Conservation (phyloP, 2,113 vertebrate species). For the Acinonyx jubatus region DNA sequence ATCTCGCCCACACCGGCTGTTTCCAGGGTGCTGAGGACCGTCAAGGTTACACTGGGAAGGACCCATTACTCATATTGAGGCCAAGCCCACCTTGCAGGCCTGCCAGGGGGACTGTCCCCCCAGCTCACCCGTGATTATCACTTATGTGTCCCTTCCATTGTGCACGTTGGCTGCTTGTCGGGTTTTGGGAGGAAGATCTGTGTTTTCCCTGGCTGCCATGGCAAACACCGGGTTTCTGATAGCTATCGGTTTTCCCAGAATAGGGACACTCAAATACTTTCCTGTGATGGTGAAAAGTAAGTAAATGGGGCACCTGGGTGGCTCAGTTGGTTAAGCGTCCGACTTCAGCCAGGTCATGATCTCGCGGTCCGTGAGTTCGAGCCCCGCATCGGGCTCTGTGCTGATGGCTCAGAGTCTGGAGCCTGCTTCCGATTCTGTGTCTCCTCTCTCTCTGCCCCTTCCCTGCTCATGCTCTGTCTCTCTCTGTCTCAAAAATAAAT, state of each 20-base stretch:
- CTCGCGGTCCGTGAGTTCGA: accelerated
- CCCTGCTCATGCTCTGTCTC: too few relatives aligned
- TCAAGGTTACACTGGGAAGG: background rate
- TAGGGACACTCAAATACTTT: background rate
- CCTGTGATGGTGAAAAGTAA: background rate
- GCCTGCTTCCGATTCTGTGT: too few relatives aligned
- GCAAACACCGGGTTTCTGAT: background rate
- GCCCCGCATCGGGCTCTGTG: too few relatives aligned
- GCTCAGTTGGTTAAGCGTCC: too few relatives aligned
- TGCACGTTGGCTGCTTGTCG: accelerated
- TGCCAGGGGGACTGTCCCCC: too few relatives aligned
- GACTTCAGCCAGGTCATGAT: too few relatives aligned
- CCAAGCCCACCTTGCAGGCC: background rate
- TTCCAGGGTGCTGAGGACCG: background rate
- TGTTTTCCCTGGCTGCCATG: background rate
- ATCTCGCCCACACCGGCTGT: background rate
- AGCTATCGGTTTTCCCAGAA: background rate
- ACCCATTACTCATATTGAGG: background rate
- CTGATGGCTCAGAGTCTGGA: too few relatives aligned
- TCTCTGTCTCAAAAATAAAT: too few relatives aligned
- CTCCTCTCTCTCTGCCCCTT: too few relatives aligned
- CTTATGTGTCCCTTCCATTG: accelerated
- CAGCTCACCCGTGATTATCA: background rate
- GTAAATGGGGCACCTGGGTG: background rate
- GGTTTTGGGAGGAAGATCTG: background rate